Evolutionary conservation across 1,140 invertebrate genomes (phyloP).

Genomic region (Saccostrea echinata): DNA sequence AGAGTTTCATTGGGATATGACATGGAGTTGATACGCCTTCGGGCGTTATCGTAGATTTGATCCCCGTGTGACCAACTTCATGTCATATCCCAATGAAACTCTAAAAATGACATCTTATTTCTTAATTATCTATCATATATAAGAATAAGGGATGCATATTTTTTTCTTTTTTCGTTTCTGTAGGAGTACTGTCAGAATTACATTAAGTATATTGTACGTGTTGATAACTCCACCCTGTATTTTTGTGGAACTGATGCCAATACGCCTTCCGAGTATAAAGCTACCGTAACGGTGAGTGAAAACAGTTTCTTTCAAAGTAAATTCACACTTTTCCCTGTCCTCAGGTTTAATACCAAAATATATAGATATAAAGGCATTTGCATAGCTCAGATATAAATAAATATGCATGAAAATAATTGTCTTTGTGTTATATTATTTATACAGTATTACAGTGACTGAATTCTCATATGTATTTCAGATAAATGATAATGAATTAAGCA

Average conservation of each 20-base stretch:
- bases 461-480: conserved; percentile 2
- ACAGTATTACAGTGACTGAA: not conserved
- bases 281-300: conserved; percentile 62
- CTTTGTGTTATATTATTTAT: not conserved
- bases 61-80: too few species aligned
- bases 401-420: not conserved
- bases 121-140: not conserved
- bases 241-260: conserved; percentile 68
- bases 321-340: not conserved
- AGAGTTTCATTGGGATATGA: too few species aligned
- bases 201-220: conserved; percentile 44
- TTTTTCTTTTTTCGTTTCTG: not conserved
- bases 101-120: not conserved
- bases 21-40: too few species aligned
- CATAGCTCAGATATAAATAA: not conserved
- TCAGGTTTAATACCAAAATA: not conserved
- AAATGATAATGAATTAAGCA: not conserved
- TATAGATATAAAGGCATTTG: not conserved
- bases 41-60: too few species aligned
- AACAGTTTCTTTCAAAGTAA: not conserved
- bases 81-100: too few species aligned
- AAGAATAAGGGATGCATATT: not conserved
- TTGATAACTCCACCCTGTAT: conserved; percentile 16
- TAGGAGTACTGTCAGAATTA: conserved; percentile 67
- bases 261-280: conserved; percentile 62